Conservation (phyloP, 1,140 invertebrate genomes). For the Halictus rubicundus region DNA sequence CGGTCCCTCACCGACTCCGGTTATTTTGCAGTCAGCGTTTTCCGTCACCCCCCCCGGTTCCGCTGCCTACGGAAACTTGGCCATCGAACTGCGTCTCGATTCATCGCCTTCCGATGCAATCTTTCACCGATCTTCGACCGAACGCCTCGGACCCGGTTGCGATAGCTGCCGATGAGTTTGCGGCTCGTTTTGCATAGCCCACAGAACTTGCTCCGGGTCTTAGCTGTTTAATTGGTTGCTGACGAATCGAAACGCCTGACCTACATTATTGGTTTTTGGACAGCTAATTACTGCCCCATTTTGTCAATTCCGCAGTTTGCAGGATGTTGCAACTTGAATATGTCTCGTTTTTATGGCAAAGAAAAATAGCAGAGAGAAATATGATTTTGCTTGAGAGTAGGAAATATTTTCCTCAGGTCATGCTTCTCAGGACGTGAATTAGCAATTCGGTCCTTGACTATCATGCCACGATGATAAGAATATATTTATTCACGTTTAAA, state of each 20-base stretch:
- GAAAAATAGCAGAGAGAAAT: too few relatives aligned
- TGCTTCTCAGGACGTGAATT: too few relatives aligned
- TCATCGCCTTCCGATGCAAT: not conserved
- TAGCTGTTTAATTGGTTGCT: not conserved
- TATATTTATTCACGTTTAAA: too few relatives aligned
- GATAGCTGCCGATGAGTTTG: not conserved
- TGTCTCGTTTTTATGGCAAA: too few relatives aligned
- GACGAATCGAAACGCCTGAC: not conserved
- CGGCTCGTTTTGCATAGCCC: not conserved
- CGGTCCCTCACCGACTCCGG: constrained; percentile 65
- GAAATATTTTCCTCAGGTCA: too few relatives aligned
- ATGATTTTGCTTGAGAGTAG: too few relatives aligned
- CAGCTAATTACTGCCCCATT: too few relatives aligned
- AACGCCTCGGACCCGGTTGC: not conserved
- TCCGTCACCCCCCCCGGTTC: constrained; percentile 54
- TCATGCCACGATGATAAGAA: too few relatives aligned
- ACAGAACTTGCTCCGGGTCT: not conserved
- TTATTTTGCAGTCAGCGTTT: constrained; percentile 76
- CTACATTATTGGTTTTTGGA: not conserved
- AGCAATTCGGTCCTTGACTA: too few relatives aligned
- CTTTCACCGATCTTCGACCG: not conserved
- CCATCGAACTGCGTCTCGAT: constrained; percentile 25
- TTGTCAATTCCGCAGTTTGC: too few relatives aligned
- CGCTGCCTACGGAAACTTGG: not conserved
- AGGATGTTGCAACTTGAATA: too few relatives aligned